Conservation (phyloP, 1,140 invertebrate genomes). For the Phenacoccus solenopsis region DNA sequence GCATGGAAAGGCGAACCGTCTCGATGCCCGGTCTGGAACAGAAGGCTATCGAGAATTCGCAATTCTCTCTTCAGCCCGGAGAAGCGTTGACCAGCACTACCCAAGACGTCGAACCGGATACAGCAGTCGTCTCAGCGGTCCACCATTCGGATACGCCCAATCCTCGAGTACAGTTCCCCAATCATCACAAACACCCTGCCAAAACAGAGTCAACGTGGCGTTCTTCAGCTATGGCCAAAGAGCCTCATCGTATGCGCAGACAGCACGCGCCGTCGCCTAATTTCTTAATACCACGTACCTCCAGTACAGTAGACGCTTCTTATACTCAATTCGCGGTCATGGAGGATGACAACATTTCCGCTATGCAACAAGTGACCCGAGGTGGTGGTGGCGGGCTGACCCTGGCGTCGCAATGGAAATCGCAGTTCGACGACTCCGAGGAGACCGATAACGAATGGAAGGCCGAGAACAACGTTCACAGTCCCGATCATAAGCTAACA, state of each 20-base stretch:
- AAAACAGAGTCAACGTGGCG: neutral
- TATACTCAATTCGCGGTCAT: conserved; percentile 82
- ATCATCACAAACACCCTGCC: neutral
- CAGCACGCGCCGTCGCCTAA: neutral
- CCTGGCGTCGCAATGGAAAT: conserved; percentile 82
- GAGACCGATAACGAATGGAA: conserved; percentile 87
- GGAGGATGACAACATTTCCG: conserved; percentile 84
- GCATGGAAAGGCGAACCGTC: conserved; percentile 35
- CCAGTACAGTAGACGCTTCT: conserved; percentile 32
- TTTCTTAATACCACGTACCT: conserved; percentile 10
- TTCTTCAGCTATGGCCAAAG: neutral
- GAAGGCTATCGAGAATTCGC: neutral
- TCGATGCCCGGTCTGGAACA: conserved; percentile 39
- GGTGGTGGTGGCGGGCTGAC: conserved; percentile 55
- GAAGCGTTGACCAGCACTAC: neutral
- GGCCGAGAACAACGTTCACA: conserved; percentile 52
- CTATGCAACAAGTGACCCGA: conserved; percentile 59
- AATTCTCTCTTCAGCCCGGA: neutral
- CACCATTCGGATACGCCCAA: neutral
- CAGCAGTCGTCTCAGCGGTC: neutral
- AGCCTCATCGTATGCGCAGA: neutral
- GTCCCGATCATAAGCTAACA: conserved; percentile 47
- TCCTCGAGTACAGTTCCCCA: neutral
- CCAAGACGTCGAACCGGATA: neutral
- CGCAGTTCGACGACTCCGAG: conserved; percentile 85